These are phyloP conservation scores for Paratrypauchen microcephalus DNA, from an alignment of 2,797 vertebrate genomes.

Conservation along the genomic window DNA sequence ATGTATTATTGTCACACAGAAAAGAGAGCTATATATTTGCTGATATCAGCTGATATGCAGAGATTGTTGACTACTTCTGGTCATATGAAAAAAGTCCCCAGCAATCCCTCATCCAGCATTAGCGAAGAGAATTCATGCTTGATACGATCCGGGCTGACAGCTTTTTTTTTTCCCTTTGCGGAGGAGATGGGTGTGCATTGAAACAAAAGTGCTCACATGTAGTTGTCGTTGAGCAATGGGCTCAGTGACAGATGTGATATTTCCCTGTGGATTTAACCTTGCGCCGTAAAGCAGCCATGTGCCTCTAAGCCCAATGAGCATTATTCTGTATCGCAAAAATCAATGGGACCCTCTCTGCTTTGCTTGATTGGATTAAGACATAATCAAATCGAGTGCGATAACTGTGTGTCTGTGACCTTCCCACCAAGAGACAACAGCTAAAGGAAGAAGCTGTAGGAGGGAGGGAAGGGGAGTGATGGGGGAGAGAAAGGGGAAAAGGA, in stretches of 20 bases:
- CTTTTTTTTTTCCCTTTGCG: conserved; percentile 23
- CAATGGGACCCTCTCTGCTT: conserved; percentile 69
- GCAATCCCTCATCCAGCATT: conserved; percentile 15
- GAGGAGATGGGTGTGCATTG: conserved; percentile 16
- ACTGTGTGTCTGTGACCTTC: conserved; percentile 73
- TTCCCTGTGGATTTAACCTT: conserved; percentile 65
- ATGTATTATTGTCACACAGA: conserved; percentile 40
- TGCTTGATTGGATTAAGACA: conserved; percentile 77
- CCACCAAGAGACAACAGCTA: conserved; percentile 45
- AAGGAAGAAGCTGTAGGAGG: conserved; percentile 28
- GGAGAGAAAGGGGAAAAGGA: conserved; percentile 26
- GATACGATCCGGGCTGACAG: conserved; percentile 23
- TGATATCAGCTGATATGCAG: not conserved
- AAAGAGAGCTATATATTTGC: conserved; percentile 4
- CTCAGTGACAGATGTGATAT: conserved; percentile 56
- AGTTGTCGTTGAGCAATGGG: conserved; percentile 21
- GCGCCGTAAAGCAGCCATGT: conserved; percentile 62
- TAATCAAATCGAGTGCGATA: conserved; percentile 76
- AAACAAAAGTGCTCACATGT: conserved; percentile 33
- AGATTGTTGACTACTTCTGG: conserved; percentile 13
- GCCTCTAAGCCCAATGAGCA: conserved; percentile 66
- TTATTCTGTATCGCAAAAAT: conserved; percentile 71
- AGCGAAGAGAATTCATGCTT: conserved; percentile 16
- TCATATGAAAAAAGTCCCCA: conserved; percentile 1
- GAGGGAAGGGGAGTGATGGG: conserved; percentile 12